Conservation (phyloP, 2,113 vertebrate species). For the Hyaena hyaena region DNA sequence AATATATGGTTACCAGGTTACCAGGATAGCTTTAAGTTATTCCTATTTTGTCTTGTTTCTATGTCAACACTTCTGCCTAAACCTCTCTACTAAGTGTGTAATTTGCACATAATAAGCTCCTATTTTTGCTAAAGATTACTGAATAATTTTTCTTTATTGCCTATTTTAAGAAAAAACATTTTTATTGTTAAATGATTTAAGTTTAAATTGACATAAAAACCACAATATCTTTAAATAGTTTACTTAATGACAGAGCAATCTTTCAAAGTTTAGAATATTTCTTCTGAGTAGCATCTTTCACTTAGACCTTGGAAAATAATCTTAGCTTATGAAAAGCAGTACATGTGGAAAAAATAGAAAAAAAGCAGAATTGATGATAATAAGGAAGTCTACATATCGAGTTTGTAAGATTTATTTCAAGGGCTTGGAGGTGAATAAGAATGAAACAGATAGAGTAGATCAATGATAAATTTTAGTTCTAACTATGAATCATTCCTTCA, state of each 20-base stretch:
- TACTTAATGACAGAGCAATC: neutral
- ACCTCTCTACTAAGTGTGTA: neutral
- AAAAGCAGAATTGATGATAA: neutral
- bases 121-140: neutral
- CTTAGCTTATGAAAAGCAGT: neutral
- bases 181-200: neutral
- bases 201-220: neutral
- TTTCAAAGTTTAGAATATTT: neutral
- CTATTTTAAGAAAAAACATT: neutral
- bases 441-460: neutral
- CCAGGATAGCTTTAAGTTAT: neutral
- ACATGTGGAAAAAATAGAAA: neutral
- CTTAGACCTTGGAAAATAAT: neutral
- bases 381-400: neutral
- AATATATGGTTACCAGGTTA: slow-evolving; percentile 26
- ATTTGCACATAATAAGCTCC: neutral
- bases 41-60: slow-evolving; percentile 26
- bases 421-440: neutral
- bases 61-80: slow-evolving; percentile 37
- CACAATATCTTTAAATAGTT: neutral
- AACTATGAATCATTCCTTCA: slow-evolving; percentile 20
- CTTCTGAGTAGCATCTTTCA: neutral
- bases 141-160: neutral
- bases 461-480: slow-evolving; percentile 44
- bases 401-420: slow-evolving; percentile 47